A percentile compares a stretch with the other conserved stretches of the same genome.
Conservation (phyloP, 2,888 invertebrate genomes). For the Sphaeridia pumilis region DNA sequence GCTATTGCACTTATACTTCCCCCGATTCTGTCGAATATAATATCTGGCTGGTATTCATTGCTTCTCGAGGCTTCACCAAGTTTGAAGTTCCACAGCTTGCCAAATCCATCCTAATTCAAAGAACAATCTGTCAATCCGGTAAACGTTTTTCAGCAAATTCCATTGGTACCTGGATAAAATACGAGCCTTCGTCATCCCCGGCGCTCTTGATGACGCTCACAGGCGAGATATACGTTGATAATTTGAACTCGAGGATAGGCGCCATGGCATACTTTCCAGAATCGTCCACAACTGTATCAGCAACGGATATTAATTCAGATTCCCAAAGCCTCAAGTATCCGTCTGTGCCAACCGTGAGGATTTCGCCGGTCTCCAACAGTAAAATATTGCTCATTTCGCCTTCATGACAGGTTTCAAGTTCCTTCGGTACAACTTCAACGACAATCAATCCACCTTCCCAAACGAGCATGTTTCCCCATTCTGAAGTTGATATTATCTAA, state of each 20-base stretch:
- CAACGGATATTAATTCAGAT: conserved; percentile 79
- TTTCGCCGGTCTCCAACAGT: conserved; percentile 44
- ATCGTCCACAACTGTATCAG: conserved; percentile 69
- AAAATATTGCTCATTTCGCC: conserved; percentile 59
- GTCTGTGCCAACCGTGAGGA: conserved; percentile 55
- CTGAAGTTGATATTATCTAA: conserved; percentile 68
- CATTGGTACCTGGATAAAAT: conserved; percentile 61
- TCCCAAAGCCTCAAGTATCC: conserved; percentile 75
- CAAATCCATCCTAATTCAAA: conserved; percentile 60
- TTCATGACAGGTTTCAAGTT: conserved; percentile 60
- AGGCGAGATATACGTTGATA: conserved; percentile 45
- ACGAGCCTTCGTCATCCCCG: conserved; percentile 40
- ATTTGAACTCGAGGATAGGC: conserved; percentile 70
- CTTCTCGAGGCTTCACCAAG: conserved; percentile 46
- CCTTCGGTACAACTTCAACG: conserved; percentile 62
- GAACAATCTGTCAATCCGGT: background rate
- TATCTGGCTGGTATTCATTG: conserved; percentile 42
- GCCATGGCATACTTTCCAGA: conserved; percentile 63
- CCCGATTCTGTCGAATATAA: conserved; percentile 58
- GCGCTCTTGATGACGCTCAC: conserved; percentile 47
- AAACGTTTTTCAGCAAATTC: background rate
- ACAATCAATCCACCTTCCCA: conserved; percentile 87
- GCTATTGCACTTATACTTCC: conserved; percentile 59
- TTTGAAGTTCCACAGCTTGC: conserved; percentile 66
- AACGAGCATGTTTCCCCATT: conserved; percentile 82